A percentile compares a stretch with the other conserved stretches of the same genome.
These are phyloP conservation scores for Pogonocichla stellata DNA, from an alignment of 2,113 vertebrate genomes.

Conservation along the genomic window DNA sequence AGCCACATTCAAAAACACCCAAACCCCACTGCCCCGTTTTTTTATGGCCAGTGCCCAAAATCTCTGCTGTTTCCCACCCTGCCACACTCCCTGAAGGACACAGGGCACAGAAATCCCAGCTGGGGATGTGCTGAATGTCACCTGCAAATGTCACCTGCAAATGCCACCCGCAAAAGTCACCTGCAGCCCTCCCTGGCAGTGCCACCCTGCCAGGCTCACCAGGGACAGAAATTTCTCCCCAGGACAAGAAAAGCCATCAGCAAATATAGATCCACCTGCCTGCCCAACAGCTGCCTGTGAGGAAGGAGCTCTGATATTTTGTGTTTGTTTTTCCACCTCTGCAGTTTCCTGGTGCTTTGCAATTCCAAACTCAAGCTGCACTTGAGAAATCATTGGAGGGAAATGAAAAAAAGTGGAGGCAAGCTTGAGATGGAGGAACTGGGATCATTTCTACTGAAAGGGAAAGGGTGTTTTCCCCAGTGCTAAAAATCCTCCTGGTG, in stretches of 20 bases:
- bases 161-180: background rate
- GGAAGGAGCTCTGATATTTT: background rate
- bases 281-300: background rate
- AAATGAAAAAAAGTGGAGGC: background rate
- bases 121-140: rapidly evolving
- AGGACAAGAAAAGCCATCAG: background rate
- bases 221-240: background rate
- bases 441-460: background rate
- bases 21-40: rapidly evolving
- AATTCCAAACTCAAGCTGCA: rapidly evolving
- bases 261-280: background rate
- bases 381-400: background rate
- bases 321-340: background rate
- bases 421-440: background rate
- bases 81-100: background rate
- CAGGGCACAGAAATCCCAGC: background rate
- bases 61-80: background rate
- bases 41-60: background rate
- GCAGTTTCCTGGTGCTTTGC: background rate
- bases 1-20: too few species aligned
- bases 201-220: background rate
- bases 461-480: background rate
- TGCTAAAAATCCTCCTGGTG: rapidly evolving
- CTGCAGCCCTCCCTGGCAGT: rapidly evolving
- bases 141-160: background rate